Base-by-base conservation (phyloP, 2,113 vertebrate genomes). In the Bucco capensis region DNA sequence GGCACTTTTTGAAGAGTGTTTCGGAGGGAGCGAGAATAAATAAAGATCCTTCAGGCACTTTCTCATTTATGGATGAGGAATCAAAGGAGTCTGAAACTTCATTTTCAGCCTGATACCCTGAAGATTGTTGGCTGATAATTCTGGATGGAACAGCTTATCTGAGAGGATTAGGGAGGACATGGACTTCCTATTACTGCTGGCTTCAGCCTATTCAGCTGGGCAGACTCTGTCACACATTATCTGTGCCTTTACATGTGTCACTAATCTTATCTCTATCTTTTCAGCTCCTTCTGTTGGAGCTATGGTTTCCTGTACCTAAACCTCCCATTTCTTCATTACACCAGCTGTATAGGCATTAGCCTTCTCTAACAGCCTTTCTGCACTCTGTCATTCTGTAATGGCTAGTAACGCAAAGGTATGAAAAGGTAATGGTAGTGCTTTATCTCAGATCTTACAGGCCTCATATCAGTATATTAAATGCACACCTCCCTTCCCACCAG, bases 201-300 rank as follows among this genome's bases (percentile, higher is more conserved):
- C 96, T 98, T 97, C 97, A 97, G 93, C 96, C 97, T 98, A 97
- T 98, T 98, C 97, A 98, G 94, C 97, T 96, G 96, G 97, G 96
- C 96, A 97, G 97, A 97, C 95, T 98, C 97, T 97, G 97, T 97
- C 97, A 97, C 97, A 97, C 97, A 96, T 97, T 98, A 98, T 98
- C 98, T 97, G 93, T 96, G 96, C 96, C 97, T 98, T 98, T 98
- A 98, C 98, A 98, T 98, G 97, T 98, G 98, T 98, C 97, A 95
- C 98, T 98, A 98, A 98, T 98, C 98, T 98, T 98, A 98, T 98
- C 98, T 98, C 94, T 98, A 98, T 98, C 98, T 98, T 97, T 97
- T 97, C 98, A 97, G 97, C 97, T 97, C 95, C 96, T 98, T 98
- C 97, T 97, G 96, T 97, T 96, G 96, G 95, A 97, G 96, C 97